Percentiles rank a stretch among this genome's conserved stretches.
Evolutionary conservation across 2,113 vertebrate genomes (phyloP).

Genomic region (Smithornis capensis): DNA sequence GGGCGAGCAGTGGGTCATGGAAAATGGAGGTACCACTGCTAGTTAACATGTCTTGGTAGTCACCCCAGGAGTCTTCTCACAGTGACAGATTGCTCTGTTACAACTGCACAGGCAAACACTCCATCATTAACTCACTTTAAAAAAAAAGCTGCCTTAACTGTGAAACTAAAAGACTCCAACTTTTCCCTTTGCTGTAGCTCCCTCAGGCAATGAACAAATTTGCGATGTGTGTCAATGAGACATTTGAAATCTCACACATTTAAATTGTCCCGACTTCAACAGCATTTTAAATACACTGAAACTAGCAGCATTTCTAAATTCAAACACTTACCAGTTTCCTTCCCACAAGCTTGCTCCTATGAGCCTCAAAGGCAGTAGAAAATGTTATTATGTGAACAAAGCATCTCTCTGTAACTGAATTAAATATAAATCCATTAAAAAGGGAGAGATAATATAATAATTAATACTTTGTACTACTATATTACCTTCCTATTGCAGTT

Average conservation of each 20-base stretch:
- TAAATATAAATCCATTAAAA: conserved; percentile 54
- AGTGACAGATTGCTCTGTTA: conserved; percentile 67
- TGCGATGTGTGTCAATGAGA: conserved; percentile 70
- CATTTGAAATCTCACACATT: conserved; percentile 75
- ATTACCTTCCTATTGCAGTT: conserved; percentile 39
- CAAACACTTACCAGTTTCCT: conserved; percentile 57
- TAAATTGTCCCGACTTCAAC: conserved; percentile 66
- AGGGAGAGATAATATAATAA: conserved; percentile 46
- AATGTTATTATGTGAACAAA: conserved; percentile 50
- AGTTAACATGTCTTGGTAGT: conserved; percentile 42
- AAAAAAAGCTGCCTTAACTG: conserved; percentile 60
- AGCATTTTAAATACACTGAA: conserved; percentile 72
- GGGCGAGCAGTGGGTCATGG: not conserved
- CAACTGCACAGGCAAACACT: conserved; percentile 58
- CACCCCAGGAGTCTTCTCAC: conserved; percentile 54
- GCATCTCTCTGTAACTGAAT: conserved; percentile 6
- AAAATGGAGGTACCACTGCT: not conserved
- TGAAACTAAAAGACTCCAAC: conserved; percentile 60
- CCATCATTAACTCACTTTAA: conserved; percentile 64
- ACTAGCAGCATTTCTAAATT: conserved; percentile 65
- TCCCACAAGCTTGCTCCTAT: conserved; percentile 56
- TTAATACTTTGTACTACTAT: conserved; percentile 45
- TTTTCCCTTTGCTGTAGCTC: conserved; percentile 62
- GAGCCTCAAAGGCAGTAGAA: conserved; percentile 54
- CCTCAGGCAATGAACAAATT: conserved; percentile 70